Conservation (phyloP, 2,797 vertebrate species). For the Pseudochromis fuscus region DNA sequence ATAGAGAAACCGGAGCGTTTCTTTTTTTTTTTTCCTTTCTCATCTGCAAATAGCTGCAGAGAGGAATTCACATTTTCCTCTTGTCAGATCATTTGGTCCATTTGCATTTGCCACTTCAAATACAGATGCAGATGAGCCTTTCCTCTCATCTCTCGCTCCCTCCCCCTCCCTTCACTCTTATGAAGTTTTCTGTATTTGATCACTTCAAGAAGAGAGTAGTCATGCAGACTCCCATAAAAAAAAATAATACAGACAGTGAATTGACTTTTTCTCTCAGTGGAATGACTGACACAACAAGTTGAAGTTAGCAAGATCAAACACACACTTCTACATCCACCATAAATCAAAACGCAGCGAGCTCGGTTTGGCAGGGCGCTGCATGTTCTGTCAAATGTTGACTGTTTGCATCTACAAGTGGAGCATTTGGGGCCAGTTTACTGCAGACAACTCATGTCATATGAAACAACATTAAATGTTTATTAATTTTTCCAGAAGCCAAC, state of each 20-base stretch:
- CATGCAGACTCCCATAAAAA: constrained; percentile 63
- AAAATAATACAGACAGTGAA: constrained; percentile 65
- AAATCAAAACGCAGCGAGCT: constrained; percentile 58
- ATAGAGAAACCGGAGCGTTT: constrained; percentile 41
- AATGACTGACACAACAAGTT: constrained; percentile 78
- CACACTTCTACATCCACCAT: constrained; percentile 41
- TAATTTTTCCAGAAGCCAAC: no score
- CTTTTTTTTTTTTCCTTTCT: constrained; percentile 28
- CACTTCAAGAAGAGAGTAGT: constrained; percentile 80
- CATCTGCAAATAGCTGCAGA: constrained; percentile 77
- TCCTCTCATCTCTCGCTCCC: constrained; percentile 69
- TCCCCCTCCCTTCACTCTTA: constrained; percentile 59
- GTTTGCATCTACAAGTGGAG: constrained; percentile 49
- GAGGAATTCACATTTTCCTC: constrained; percentile 80
- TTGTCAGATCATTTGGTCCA: constrained; percentile 84
- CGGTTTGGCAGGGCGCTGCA: constrained; percentile 43
- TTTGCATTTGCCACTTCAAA: constrained; percentile 84
- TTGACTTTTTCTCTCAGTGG: constrained; percentile 52
- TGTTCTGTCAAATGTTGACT: constrained; percentile 46
- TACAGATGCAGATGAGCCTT: constrained; percentile 78
- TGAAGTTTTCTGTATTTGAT: constrained; percentile 83
- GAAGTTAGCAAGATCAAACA: constrained; percentile 72
- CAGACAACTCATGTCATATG: neutral
- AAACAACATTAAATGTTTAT: neutral
- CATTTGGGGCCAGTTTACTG: constrained; percentile 12